Base-by-base conservation (phyloP, 2,113 vertebrate species). In the Pluvialis apricaria region DNA sequence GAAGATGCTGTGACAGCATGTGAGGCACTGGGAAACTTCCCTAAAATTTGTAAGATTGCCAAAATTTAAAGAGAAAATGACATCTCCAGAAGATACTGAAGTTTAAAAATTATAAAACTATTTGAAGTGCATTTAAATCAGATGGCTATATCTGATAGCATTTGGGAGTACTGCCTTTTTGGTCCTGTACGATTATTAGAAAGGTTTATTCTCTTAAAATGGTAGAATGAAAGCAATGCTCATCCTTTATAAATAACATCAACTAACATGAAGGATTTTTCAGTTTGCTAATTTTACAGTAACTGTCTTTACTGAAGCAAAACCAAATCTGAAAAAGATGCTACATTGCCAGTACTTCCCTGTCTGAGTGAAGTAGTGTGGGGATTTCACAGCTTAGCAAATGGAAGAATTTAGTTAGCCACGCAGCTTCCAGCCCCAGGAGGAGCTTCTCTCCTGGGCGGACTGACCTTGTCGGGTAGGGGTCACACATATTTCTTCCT, bases 1-100 rank as follows among this genome's bases (percentile, higher is more conserved):
- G 81, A 65, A 94, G 44, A 91, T 91, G 91, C 52, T 94, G 58
- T 95, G 78, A 91, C 79, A 93, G 77, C 69, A 73, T 93, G 69
- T 90, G 62, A 82, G 52, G 52, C 77, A 71, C 62, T 69, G 64
- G 93, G 94, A 96, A 94, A 87, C 72, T 97, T 96, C 88, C 80
- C 92, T 58, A 82, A 75, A 89, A 94, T 81, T 40, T 82, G 66
- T 93, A 81, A 92, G 71, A 62, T 3, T 91, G 69, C 54, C 81
- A 91, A 86, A 95, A 88, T 66, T 77, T 64, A 80, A 87, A 82
- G 34, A 42, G 70, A 82, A 85, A 95, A 85, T 95, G 36, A 55
- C 64, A 92, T 89, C 70, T 94, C 69, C 90, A 86, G 55, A 72
- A 96, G 73, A 97, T 40, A 80, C 19, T 36, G 19, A 86, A 82